Evolutionary conservation across 2,888 invertebrate genomes (phyloP), one percentile per base, ranked within the genome.

Genomic region (Lottia gigantea): DNA sequence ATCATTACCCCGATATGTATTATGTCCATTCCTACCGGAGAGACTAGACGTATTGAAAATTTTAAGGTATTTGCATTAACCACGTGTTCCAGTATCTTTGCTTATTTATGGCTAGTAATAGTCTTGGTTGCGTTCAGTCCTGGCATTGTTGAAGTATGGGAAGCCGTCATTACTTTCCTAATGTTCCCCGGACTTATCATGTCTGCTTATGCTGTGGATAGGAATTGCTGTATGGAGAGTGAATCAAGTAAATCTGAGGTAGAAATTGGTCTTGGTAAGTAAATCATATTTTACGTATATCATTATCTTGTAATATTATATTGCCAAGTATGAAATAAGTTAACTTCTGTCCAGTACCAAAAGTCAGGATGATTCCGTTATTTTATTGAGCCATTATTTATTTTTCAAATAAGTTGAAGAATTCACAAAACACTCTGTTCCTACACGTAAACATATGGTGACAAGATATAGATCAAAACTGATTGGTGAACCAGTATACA

Each of bases 81-180:
- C 14, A 81, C 89, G 0, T 78, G 83, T 68, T 89, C 87, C 79
- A 86, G 86, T 66, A 80, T 91, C 62, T 91, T 91, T 76, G 91
- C 92, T 14, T 92, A 92, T 85, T 79, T 92, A 55, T 92, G 92
- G 92, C 86, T 92, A 62, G 84, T 91, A 46, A 77, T 92, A 47
- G 90, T 91, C 68, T 85, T 91, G 46, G 82, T 88, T 46, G 80
- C 78, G 19, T 85, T 87, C 45, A 83, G 90, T 0, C 89, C 90
- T 16, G 81, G 84, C 69, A 80, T 76, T 14, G 83, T 92, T 47
- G 91, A 91, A 23, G 74, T 91, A 12, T 92, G 92, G 91, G 92
- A 92, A 81, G 91, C 91, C 0, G 82, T 90, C 1, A 78, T 91
- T 46, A 92, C 92, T 0, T 89, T 92, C 67, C 77, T 91, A 16